Conservation (phyloP, 2,888 invertebrate genomes). For the Drosophila kambysellisi region DNA sequence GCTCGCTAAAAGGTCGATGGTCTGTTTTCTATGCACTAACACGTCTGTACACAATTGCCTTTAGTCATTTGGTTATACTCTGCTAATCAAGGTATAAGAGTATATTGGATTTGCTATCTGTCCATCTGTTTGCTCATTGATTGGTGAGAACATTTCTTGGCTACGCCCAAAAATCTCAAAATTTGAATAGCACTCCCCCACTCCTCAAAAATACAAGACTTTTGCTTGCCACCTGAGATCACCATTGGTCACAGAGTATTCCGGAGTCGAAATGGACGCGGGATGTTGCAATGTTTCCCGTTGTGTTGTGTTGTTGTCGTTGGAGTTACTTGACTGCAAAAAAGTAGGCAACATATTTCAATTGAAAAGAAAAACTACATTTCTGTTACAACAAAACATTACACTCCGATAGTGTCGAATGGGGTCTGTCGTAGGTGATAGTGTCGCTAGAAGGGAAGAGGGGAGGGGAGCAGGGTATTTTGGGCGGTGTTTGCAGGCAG, state of each 20-base stretch:
- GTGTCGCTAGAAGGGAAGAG: too few relatives aligned
- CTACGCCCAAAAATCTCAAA: too few relatives aligned
- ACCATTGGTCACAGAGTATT: not conserved
- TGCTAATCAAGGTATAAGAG: not conserved
- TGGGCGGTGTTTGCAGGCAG: slow-evolving; percentile 13
- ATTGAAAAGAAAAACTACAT: slow-evolving; percentile 59
- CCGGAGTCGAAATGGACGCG: not conserved
- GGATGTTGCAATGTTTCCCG: not conserved
- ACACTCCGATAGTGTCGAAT: slow-evolving; percentile 54
- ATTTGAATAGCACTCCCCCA: not conserved
- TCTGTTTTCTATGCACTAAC: slow-evolving; percentile 53
- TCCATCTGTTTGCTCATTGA: not conserved
- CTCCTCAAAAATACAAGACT: not conserved
- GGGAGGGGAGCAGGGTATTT: not conserved
- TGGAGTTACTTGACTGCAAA: slow-evolving; percentile 38
- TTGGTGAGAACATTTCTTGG: too few relatives aligned
- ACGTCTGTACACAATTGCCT: slow-evolving; percentile 53
- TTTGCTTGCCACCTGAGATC: not conserved
- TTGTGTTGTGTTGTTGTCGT: not conserved
- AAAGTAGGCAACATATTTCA: slow-evolving; percentile 67
- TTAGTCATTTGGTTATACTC: slow-evolving; percentile 12
- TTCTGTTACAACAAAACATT: slow-evolving; percentile 59
- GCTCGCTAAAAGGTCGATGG: slow-evolving; percentile 38
- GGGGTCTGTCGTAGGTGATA: slow-evolving; percentile 14
- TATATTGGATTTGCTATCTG: not conserved